phyloP scores from a whole-genome alignment of 2,888 invertebrate species.

The Campoplex capitator region DNA sequence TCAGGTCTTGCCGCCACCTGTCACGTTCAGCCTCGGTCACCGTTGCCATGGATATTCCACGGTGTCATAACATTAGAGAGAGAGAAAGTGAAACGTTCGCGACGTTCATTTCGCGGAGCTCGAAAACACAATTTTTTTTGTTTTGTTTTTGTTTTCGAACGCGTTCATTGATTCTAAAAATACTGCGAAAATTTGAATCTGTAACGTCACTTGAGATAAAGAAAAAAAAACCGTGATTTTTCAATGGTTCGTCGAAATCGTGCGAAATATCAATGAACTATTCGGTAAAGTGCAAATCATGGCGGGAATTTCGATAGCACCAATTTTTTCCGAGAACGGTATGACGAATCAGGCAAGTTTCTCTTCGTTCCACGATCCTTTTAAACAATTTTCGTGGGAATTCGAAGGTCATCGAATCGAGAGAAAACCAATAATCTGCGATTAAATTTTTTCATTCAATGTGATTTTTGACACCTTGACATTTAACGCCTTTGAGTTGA shows the following conservation, averaged over 20 bases:
- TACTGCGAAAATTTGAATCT: not conserved
- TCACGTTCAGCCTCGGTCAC: constrained; percentile 1
- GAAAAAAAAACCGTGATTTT: not conserved
- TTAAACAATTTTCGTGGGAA: not conserved
- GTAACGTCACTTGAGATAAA: not conserved
- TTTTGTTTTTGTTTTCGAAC: not conserved
- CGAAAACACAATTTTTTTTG: not conserved
- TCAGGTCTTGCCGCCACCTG: constrained; percentile 9
- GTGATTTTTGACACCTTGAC: no score
- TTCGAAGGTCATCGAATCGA: no score
- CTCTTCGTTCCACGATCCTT: not conserved
- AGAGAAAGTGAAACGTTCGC: constrained; percentile 17
- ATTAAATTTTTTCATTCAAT: not conserved
- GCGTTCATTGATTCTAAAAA: not conserved
- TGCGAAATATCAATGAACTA: not conserved
- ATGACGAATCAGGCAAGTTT: constrained; percentile 71
- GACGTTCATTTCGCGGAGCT: not conserved
- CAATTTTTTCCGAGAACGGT: constrained; percentile 68
- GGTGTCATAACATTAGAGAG: constrained; percentile 52
- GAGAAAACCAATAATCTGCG: not conserved
- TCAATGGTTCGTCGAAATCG: not conserved
- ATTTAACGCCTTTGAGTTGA: no score
- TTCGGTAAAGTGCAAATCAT: constrained; percentile 38
- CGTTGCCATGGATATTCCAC: constrained; percentile 63
- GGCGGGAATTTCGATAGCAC: constrained; percentile 69